phyloP scores from a whole-genome alignment of 2,113 vertebrate species.

The Hemicordylus capensis region DNA sequence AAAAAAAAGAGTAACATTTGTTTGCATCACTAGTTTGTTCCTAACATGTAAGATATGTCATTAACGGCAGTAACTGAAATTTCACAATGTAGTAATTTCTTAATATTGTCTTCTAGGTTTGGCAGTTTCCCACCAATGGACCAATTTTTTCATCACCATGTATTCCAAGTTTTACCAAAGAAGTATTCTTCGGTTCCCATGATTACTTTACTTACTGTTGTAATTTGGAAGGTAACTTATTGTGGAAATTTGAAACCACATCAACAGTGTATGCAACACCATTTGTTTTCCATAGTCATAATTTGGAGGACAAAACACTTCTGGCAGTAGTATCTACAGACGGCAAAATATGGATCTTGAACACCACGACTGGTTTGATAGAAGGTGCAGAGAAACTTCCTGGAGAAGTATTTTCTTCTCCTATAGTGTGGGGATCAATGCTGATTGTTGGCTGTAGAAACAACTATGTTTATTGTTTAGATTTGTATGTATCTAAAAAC shows the following conservation, averaged over 20 bases:
- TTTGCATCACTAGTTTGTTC: neutral
- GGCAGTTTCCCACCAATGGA: conserved; percentile 84
- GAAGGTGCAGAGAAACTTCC: conserved; percentile 75
- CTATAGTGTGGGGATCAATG: conserved; percentile 79
- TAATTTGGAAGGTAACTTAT: conserved; percentile 77
- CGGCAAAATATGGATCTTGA: conserved; percentile 88
- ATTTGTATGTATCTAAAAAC: conserved; percentile 56
- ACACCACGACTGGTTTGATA: conserved; percentile 77
- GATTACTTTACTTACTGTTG: conserved; percentile 88
- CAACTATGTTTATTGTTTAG: conserved; percentile 91
- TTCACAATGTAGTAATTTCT: conserved; percentile 21
- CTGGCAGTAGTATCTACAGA: conserved; percentile 89
- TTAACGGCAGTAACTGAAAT: neutral
- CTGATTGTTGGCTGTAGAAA: conserved; percentile 93
- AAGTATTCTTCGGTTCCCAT: conserved; percentile 91
- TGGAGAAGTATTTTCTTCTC: conserved; percentile 94
- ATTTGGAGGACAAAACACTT: conserved; percentile 65
- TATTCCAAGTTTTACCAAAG: conserved; percentile 71
- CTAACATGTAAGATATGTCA: neutral
- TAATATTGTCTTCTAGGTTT: conserved; percentile 77
- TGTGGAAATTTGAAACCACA: conserved; percentile 87
- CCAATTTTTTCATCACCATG: conserved; percentile 94
- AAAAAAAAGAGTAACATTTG: neutral
- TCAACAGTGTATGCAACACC: conserved; percentile 89
- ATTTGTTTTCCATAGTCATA: conserved; percentile 77